These are phyloP conservation scores for Ailurus styani DNA, from an alignment of 2,113 vertebrate species.

Conservation along the genomic window DNA sequence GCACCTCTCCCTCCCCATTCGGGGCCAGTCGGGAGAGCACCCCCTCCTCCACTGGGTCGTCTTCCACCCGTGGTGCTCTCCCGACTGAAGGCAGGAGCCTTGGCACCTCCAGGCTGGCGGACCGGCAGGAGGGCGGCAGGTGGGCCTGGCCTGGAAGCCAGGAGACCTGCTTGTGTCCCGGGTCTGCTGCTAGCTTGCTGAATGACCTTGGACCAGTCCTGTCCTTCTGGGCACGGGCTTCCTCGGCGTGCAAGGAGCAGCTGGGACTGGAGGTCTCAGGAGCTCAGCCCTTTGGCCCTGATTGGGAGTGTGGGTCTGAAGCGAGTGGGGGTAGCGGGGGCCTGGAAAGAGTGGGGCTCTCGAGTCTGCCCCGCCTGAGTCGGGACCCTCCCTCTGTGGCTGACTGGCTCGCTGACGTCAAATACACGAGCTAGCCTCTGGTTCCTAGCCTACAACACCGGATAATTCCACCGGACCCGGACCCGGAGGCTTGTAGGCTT, in stretches of 20 bases:
- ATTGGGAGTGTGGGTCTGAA: background rate
- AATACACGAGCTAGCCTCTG: constrained; percentile 16
- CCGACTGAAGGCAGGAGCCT: background rate
- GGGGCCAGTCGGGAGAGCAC: background rate
- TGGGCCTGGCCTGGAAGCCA: background rate
- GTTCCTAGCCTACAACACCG: background rate
- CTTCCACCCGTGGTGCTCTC: background rate
- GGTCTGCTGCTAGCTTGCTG: background rate
- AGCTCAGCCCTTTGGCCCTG: background rate
- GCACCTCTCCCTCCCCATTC: background rate
- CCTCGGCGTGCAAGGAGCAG: background rate
- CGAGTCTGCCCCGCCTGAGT: background rate
- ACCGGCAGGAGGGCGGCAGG: background rate
- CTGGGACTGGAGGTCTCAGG: background rate
- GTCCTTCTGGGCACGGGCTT: background rate
- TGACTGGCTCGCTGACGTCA: background rate
- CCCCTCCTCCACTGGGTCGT: background rate
- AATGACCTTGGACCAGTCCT: constrained; percentile 53
- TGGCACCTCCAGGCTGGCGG: background rate
- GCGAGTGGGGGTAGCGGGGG: background rate
- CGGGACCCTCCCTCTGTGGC: background rate
- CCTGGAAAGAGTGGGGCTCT: background rate
- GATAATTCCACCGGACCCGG: background rate
- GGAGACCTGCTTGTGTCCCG: background rate
- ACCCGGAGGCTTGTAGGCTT: background rate